Evolutionary conservation across 2,888 invertebrate genomes (phyloP).

Genomic region (Tryphoninae sp.): DNA sequence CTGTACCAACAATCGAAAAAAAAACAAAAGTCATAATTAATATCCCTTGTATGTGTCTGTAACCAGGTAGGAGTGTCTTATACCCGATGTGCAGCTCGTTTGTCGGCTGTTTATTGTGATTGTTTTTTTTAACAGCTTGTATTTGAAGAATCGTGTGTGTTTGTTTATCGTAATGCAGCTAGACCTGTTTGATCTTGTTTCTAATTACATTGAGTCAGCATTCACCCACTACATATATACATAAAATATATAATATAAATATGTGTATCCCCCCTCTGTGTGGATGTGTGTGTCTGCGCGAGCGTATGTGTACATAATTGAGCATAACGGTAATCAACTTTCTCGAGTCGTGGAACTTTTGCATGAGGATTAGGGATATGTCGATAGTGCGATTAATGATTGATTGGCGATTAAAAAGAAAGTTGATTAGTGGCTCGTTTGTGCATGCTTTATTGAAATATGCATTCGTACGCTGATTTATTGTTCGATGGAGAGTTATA

Average conservation of each 20-base stretch:
- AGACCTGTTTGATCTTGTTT: slow-evolving; percentile 57
- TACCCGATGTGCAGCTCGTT: slow-evolving; percentile 59
- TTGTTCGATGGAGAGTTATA: slow-evolving; percentile 22
- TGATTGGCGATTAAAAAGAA: slow-evolving; percentile 18
- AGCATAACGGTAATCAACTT: slow-evolving; percentile 48
- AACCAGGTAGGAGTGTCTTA: slow-evolving; percentile 63
- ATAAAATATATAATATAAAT: slow-evolving; percentile 18
- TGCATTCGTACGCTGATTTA: slow-evolving; percentile 59
- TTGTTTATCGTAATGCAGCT: slow-evolving; percentile 62
- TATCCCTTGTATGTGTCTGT: slow-evolving; percentile 62
- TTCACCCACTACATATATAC: slow-evolving; percentile 38
- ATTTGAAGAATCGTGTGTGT: slow-evolving; percentile 56
- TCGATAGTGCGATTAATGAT: background rate
- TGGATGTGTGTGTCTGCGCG: too few species aligned
- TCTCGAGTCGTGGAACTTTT: slow-evolving; percentile 14
- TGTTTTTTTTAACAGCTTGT: slow-evolving; percentile 59
- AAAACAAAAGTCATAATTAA: slow-evolving; percentile 26
- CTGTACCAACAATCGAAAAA: slow-evolving; percentile 36
- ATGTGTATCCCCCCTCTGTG: slow-evolving; percentile 28
- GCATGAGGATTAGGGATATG: slow-evolving; percentile 13
- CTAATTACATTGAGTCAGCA: slow-evolving; percentile 43
- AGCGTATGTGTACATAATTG: background rate
- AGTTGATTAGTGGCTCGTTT: slow-evolving; percentile 49
- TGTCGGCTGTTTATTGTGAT: slow-evolving; percentile 63
- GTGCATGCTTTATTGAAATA: slow-evolving; percentile 65